phyloP scores from a whole-genome alignment of 1,140 invertebrate species.

The Oncopeltus fasciatus region DNA sequence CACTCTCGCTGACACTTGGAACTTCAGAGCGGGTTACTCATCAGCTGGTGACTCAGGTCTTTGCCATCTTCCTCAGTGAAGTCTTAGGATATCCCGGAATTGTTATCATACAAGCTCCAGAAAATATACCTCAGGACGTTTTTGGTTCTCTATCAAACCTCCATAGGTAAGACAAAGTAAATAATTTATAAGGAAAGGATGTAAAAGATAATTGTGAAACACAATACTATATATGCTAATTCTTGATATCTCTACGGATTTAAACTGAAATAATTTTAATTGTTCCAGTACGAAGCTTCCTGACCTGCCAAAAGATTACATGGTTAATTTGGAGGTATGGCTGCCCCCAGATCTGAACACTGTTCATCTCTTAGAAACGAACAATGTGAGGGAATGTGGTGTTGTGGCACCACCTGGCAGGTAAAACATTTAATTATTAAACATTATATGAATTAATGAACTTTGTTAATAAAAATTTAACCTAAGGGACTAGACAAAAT shows the following conservation, averaged over 20 bases:
- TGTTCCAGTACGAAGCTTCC: slow-evolving; percentile 26
- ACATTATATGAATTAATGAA: no score
- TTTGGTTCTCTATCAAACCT: background rate
- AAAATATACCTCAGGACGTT: background rate
- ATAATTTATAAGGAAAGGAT: background rate
- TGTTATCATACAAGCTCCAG: slow-evolving; percentile 13
- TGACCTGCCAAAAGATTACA: slow-evolving; percentile 29
- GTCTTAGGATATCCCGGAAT: slow-evolving; percentile 44
- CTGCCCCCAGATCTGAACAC: slow-evolving; percentile 42
- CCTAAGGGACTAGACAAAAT: no score
- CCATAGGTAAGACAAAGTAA: background rate
- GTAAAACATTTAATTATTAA: slow-evolving; percentile 27
- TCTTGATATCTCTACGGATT: no score
- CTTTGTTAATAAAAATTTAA: no score
- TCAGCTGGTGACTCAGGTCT: slow-evolving; percentile 43
- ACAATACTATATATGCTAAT: background rate
- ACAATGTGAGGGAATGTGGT: slow-evolving; percentile 36
- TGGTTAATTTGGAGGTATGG: slow-evolving; percentile 60
- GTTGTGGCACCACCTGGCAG: slow-evolving; percentile 41
- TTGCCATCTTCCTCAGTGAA: slow-evolving; percentile 46
- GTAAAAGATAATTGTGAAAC: background rate
- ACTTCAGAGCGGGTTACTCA: slow-evolving; percentile 41
- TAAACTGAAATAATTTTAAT: no score
- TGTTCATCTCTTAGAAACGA: slow-evolving; percentile 12
- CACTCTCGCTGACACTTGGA: slow-evolving; percentile 32